These are phyloP conservation scores for Folsomia candida DNA, from an alignment of 2,888 invertebrate genomes.

Conservation along the genomic window DNA sequence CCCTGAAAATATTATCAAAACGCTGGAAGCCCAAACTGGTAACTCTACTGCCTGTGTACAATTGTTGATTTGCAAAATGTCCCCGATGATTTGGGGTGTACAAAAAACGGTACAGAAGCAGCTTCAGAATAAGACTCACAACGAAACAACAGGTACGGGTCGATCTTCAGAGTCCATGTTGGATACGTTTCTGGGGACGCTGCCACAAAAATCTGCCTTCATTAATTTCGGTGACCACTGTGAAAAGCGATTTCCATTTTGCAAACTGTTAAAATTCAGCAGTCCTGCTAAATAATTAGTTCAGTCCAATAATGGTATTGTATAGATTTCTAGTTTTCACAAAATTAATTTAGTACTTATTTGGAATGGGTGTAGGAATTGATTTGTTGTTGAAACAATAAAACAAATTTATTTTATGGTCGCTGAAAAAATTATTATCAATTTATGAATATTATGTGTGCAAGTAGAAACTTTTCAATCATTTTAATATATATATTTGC, in stretches of 20 bases:
- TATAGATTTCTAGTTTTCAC: too few species aligned
- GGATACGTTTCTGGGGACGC: constrained; percentile 24
- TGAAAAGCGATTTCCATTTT: constrained; percentile 61
- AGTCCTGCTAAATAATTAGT: neutral
- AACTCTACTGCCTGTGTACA: constrained; percentile 52
- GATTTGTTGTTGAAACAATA: too few species aligned
- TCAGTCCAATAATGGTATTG: too few species aligned
- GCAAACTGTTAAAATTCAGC: constrained; percentile 52
- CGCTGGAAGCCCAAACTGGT: constrained; percentile 52
- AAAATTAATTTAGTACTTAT: too few species aligned
- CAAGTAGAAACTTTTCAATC: too few species aligned
- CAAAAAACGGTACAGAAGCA: constrained; percentile 56
- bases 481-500: too few species aligned
- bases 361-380: too few species aligned
- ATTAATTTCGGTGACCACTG: constrained; percentile 63
- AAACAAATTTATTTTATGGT: too few species aligned
- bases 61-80: constrained; percentile 69
- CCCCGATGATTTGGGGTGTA: constrained; percentile 74
- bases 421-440: too few species aligned
- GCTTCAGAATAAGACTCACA: constrained; percentile 2
- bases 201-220: constrained; percentile 59
- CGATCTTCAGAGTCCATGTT: constrained; percentile 22
- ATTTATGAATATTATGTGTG: too few species aligned
- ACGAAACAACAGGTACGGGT: constrained; percentile 11
- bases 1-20: constrained; percentile 55